These are phyloP conservation scores for Crotalus tigris DNA, from an alignment of 2,113 vertebrate genomes.

Conservation along the genomic window DNA sequence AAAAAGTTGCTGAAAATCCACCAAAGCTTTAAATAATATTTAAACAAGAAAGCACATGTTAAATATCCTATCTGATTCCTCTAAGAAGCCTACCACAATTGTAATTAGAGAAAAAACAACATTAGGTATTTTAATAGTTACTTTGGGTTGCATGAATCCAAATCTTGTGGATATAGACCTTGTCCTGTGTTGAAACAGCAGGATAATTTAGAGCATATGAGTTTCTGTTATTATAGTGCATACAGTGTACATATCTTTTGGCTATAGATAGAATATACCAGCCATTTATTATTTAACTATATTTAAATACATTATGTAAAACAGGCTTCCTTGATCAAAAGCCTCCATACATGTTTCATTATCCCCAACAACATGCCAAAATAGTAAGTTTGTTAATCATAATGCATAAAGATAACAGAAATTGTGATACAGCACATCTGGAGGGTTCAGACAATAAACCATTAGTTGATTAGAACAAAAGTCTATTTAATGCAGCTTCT, in stretches of 20 bases:
- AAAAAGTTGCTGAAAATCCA: slow-evolving; percentile 51
- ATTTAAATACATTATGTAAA: not conserved
- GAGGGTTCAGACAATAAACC: not conserved
- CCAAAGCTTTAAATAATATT: slow-evolving; percentile 57
- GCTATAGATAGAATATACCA: not conserved
- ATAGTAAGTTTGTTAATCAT: not conserved
- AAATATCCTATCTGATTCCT: slow-evolving; percentile 56
- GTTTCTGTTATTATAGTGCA: not conserved
- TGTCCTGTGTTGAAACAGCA: not conserved
- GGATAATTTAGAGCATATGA: not conserved
- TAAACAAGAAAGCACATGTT: slow-evolving; percentile 48
- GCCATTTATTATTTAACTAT: not conserved
- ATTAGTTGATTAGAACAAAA: not conserved
- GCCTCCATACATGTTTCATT: not conserved
- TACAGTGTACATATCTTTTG: not conserved
- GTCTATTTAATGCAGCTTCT: not conserved
- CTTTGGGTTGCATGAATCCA: not conserved
- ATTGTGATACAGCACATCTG: not conserved
- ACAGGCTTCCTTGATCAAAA: not conserved
- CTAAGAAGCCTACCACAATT: slow-evolving; percentile 39
- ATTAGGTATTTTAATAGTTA: slow-evolving; percentile 14
- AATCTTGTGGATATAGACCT: not conserved
- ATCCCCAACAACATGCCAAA: not conserved
- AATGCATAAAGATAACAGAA: not conserved
- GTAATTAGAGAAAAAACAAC: slow-evolving; percentile 27